Percentiles rank a stretch among this genome's conserved stretches.
phyloP scores from a whole-genome alignment of 2,113 vertebrate species.

The Corythoichthys intestinalis region DNA sequence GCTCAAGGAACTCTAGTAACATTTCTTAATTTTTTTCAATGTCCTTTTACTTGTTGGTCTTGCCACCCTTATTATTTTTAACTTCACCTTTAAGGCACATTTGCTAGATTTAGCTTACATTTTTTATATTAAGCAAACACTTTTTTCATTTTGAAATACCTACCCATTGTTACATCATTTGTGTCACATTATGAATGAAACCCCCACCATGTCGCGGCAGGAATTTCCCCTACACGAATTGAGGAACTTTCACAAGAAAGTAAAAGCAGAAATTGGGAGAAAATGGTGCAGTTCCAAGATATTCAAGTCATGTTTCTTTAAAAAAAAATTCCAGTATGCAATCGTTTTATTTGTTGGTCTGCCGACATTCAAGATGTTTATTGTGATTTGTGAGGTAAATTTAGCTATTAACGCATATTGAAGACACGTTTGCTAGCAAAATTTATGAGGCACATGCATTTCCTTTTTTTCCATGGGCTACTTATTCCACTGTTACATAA shows the following conservation, averaged over 20 bases:
- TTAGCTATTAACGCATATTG: too few relatives aligned
- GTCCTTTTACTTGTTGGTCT: background rate
- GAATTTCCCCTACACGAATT: conserved; percentile 19
- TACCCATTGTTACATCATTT: conserved; percentile 4
- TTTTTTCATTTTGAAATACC: conserved; percentile 7
- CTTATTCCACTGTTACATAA: too few relatives aligned
- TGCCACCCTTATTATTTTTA: background rate
- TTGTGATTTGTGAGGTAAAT: too few relatives aligned
- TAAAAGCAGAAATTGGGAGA: background rate
- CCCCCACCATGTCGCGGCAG: conserved; percentile 7
- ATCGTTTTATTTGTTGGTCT: too few relatives aligned
- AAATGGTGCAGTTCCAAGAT: too few relatives aligned
- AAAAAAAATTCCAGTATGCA: too few relatives aligned
- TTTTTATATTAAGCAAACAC: conserved; percentile 13
- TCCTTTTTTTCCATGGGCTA: too few relatives aligned
- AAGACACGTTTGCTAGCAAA: too few relatives aligned
- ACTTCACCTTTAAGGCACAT: background rate
- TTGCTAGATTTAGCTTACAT: background rate
- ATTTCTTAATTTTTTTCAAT: background rate
- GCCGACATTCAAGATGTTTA: too few relatives aligned
- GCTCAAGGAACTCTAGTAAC: too few relatives aligned
- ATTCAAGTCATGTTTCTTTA: too few relatives aligned
- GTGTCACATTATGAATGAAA: background rate
- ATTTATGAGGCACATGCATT: too few relatives aligned
- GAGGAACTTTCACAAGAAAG: conserved; percentile 1